Evolutionary conservation across 2,797 vertebrate genomes (phyloP), one percentile per base, ranked within the genome.

Genomic region (Loriculus beryllinus): DNA sequence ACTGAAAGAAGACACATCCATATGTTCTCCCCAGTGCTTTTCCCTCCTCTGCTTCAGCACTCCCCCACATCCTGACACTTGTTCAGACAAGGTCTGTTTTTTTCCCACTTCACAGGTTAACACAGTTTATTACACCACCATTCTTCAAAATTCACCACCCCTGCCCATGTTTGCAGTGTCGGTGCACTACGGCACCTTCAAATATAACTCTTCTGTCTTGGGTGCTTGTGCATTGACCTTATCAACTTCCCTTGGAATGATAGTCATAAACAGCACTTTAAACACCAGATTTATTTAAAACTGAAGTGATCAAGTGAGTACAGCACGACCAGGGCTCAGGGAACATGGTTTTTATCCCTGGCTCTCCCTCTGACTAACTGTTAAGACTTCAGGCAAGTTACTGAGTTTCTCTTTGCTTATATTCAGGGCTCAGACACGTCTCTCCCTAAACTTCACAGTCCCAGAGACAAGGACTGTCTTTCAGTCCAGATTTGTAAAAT

Each of bases 201-300:
- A 5, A 86, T 43, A 43, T 17, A 93, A 51, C 79, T 89, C 39
- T 49, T 48, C 86, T 89, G 65, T 94, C 92, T 87, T n/a, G 69
- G 69, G 82, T 45, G 68, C 62, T 90, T 95, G 92, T 95, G 79
- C 91, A 51, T 59, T 89, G 91, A 96, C 95, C 82, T 96, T 92
- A 94, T 92, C 92, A 85, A 39, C 89, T 92, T 92, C 64, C 40
- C 64, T 68, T 64, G 62, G 86, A 94, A 92, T 1, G 0, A 62
- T 62, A 80, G 86, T 75, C 69, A 86, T 64, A 85, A 96, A 85
- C 79, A 93, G 92, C 78, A 65, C 49, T 93, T 94, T 90, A 85
- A 92, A 88, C 89, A 92, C 43, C 47, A 39, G 69, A 92, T 91
- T 88, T 92, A 92, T 94, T 92, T 83, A 35, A 87, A 93, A 91